Conservation (phyloP, 1,140 invertebrate species). For the Bombus consobrinus region DNA sequence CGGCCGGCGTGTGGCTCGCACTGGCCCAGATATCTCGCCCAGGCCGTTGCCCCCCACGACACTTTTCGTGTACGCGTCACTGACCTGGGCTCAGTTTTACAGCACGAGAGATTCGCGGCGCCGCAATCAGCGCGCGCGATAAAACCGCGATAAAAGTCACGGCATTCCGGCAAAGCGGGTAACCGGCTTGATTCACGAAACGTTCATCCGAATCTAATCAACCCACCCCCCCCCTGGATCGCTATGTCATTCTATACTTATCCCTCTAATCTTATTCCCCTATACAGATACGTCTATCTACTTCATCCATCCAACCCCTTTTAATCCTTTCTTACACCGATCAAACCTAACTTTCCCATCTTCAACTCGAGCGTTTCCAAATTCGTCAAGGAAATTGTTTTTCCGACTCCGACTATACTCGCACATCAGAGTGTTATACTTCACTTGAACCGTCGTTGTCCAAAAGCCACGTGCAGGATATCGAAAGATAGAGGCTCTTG, state of each 20-base stretch:
- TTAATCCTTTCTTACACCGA: background rate
- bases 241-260: background rate
- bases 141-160: constrained; percentile 41
- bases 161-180: constrained; percentile 1
- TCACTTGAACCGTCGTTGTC: background rate
- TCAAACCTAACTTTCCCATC: background rate
- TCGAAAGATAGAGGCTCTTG: background rate
- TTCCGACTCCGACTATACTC: too few species aligned
- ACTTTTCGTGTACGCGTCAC: constrained; percentile 54
- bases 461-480: background rate
- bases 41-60: constrained; percentile 38
- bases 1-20: background rate
- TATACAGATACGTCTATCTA: background rate
- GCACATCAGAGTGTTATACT: background rate
- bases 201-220: constrained; percentile 15
- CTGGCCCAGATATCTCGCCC: constrained; percentile 33
- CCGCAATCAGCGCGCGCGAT: constrained; percentile 40
- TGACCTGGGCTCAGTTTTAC: constrained; percentile 47
- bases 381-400: background rate
- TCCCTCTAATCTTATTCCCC: background rate
- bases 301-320: background rate
- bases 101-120: constrained; percentile 41
- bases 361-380: background rate
- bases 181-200: constrained; percentile 12
- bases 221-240: background rate